Base-by-base conservation (phyloP, 2,113 vertebrate species). In the Scatophagus argus region DNA sequence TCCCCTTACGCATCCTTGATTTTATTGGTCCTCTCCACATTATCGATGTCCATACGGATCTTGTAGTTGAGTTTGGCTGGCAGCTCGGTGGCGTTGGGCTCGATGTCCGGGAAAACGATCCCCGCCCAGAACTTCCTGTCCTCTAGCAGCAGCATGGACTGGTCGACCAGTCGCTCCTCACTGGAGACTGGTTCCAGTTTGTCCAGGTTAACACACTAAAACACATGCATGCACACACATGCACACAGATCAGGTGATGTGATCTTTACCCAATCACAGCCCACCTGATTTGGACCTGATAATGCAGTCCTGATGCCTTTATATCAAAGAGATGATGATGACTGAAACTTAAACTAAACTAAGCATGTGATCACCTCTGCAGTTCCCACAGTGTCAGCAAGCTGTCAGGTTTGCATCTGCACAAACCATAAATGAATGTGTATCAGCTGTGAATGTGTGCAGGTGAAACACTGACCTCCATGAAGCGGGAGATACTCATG, bases 31-130 rank as follows among this genome's bases (percentile, higher is more conserved):
- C 98, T 95, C 87, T 99, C 98, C 74, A 99, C 98, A 0, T 97
- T 99, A 92, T 99, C 98, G 2, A 99, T 99, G 89, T 99, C 98
- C 98, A 99, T 99, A 56, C 98, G 96, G 88, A 99, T 98, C 91
- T 99, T 99, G 92, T 98, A 99, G 87, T 95, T 96, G 74, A 99
- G 92, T 0, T 97, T 96, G 0, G 88, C 84, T 19, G 98, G 97
- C 11, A 99, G 94, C 44, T 96, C 94, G 0, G 87, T 83, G 36
- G 95, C 96, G 59, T 92, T 94, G 1, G 95, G 83, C 4, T 88
- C 52, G 2, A 98, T 32, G 72, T 96, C 96, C 0, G 95, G 92
- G 84, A 99, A 99, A 52, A 99, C 97, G 3, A 99, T 93, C 2
- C 96, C 98, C 8, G 98, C 98, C 98, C 98, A 99, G 92, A 99